A percentile compares a stretch with the other conserved stretches of the same genome.
These are phyloP conservation scores for Lacerta viridis DNA, from an alignment of 2,797 vertebrate species.

Conservation along the genomic window DNA sequence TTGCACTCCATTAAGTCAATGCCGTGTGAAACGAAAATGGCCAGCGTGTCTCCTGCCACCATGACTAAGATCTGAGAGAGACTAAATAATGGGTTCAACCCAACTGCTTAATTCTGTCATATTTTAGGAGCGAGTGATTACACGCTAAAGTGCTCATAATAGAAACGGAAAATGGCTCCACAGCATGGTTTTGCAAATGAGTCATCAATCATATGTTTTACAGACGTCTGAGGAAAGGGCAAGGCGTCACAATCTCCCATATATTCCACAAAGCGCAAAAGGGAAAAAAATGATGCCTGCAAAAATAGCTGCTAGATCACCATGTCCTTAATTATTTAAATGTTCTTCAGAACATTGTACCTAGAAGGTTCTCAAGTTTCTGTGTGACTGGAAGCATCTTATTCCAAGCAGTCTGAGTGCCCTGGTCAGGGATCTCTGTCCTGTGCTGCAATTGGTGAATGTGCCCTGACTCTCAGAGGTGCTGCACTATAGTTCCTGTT, in stretches of 20 bases:
- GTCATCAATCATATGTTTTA: slow-evolving; percentile 4
- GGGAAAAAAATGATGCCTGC: background rate
- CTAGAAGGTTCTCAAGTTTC: background rate
- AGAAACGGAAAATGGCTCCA: slow-evolving; percentile 21
- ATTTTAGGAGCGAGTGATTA: slow-evolving; percentile 23
- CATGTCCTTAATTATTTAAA: slow-evolving; percentile 17
- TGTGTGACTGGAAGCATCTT: background rate
- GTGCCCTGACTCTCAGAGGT: background rate
- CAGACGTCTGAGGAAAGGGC: slow-evolving; percentile 8
- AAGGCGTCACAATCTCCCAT: background rate
- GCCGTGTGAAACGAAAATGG: background rate
- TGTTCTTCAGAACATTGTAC: background rate
- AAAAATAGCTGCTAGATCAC: slow-evolving; percentile 19
- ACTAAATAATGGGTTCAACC: slow-evolving; percentile 7
- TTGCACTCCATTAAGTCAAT: slow-evolving; percentile 3
- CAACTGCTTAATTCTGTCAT: background rate
- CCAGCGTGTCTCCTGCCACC: background rate
- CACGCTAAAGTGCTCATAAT: slow-evolving; percentile 7
- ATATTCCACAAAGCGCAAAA: slow-evolving; percentile 4
- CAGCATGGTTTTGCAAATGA: slow-evolving; percentile 9
- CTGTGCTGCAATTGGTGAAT: background rate
- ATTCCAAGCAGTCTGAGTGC: background rate
- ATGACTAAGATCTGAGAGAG: slow-evolving; percentile 3
- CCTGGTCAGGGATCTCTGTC: background rate
- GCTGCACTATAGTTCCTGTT: background rate